phyloP scores from a whole-genome alignment of 2,888 invertebrate species.

The Punctoribates punctum region DNA sequence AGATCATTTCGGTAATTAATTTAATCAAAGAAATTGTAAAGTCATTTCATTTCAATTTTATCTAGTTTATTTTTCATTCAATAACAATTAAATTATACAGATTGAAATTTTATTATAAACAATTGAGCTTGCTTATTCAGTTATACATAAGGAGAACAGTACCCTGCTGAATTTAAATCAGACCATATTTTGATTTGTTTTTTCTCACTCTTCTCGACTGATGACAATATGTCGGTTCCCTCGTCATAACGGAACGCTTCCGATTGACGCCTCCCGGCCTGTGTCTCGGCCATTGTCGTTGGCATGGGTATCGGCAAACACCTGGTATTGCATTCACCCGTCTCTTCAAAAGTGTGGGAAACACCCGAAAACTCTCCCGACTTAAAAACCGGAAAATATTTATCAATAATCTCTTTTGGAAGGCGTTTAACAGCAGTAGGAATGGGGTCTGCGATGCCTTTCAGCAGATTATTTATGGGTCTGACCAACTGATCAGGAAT shows the following conservation, averaged over 20 bases:
- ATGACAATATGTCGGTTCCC: too few species aligned
- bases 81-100: too few species aligned
- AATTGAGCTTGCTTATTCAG: too few species aligned
- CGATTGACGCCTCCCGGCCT: not conserved
- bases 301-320: not conserved
- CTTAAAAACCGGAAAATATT: not conserved
- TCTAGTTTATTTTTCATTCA: too few species aligned
- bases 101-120: too few species aligned
- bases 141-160: not conserved
- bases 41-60: too few species aligned
- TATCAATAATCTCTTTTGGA: not conserved
- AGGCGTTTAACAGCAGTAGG: not conserved
- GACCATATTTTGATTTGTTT: not conserved
- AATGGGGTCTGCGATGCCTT: not conserved
- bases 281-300: too few species aligned
- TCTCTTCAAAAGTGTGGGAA: not conserved
- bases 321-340: not conserved
- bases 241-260: too few species aligned
- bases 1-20: too few species aligned
- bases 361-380: not conserved
- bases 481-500: not conserved
- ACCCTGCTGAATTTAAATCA: not conserved
- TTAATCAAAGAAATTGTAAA: too few species aligned
- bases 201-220: not conserved
- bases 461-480: not conserved